Conservation (phyloP, 1,140 invertebrate genomes). For the Ylistrum balloti region DNA sequence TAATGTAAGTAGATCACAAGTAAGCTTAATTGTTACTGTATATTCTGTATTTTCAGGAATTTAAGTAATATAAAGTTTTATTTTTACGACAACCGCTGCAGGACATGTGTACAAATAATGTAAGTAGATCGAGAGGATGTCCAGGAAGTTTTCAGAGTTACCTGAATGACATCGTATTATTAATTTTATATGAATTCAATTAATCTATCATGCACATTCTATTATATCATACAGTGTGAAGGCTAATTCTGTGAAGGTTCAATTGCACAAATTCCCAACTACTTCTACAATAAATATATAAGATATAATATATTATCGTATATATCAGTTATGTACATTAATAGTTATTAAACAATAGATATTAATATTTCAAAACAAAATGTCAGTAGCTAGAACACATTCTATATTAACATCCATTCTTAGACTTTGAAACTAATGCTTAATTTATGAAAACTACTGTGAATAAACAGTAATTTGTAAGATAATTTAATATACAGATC, state of each 20-base stretch:
- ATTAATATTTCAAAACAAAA: slow-evolving; percentile 14
- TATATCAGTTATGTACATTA: neutral
- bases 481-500: too few species aligned
- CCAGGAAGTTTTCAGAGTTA: neutral
- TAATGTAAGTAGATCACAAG: too few species aligned
- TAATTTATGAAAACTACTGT: too few species aligned
- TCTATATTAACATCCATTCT: neutral
- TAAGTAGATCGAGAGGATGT: too few species aligned
- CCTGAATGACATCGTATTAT: neutral
- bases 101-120: too few species aligned
- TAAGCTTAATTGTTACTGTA: too few species aligned
- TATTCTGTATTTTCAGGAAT: too few species aligned
- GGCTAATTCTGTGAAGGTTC: neutral
- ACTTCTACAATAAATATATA: slow-evolving; percentile 20
- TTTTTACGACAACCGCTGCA: too few species aligned
- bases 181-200: neutral
- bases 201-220: slow-evolving; percentile 28
- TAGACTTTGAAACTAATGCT: too few species aligned
- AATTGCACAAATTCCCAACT: slow-evolving; percentile 34
- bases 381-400: neutral
- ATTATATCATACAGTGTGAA: slow-evolving; percentile 12
- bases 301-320: neutral
- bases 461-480: too few species aligned
- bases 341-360: neutral
- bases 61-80: too few species aligned